Conservation (phyloP, 2,113 vertebrate species). For the Heloderma charlesbogerti region DNA sequence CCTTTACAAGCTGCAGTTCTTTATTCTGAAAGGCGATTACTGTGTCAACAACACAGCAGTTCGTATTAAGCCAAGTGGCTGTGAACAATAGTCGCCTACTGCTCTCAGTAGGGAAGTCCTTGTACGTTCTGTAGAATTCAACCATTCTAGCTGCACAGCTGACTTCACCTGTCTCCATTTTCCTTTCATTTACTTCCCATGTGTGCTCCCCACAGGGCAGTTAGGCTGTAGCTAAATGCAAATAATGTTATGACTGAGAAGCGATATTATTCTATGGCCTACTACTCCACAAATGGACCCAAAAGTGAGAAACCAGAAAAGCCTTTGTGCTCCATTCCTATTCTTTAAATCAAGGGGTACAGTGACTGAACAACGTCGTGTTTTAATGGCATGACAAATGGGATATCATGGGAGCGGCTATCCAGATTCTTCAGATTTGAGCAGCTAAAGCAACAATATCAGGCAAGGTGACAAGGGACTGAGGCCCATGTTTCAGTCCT, state of each 20-base stretch:
- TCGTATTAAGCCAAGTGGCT: constrained; percentile 31
- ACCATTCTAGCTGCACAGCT: not conserved
- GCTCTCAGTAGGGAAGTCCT: not conserved
- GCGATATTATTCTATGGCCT: not conserved
- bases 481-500: too few relatives aligned
- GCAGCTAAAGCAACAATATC: not conserved
- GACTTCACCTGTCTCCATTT: rapidly evolving
- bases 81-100: constrained; percentile 33
- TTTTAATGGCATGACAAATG: not conserved
- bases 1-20: constrained; percentile 1
- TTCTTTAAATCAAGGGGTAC: not conserved
- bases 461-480: not conserved
- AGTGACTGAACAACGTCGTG: not conserved
- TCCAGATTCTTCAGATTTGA: not conserved
- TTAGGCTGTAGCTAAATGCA: not conserved
- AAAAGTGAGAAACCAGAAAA: not conserved
- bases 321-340: not conserved
- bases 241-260: not conserved
- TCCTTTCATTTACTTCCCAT: not conserved
- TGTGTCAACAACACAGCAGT: not conserved
- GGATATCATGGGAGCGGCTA: not conserved
- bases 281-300: not conserved
- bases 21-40: constrained; percentile 22
- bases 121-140: not conserved
- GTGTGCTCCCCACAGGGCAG: not conserved